phyloP scores from a whole-genome alignment of 2,797 vertebrate species.

The Crenuchus spilurus region DNA sequence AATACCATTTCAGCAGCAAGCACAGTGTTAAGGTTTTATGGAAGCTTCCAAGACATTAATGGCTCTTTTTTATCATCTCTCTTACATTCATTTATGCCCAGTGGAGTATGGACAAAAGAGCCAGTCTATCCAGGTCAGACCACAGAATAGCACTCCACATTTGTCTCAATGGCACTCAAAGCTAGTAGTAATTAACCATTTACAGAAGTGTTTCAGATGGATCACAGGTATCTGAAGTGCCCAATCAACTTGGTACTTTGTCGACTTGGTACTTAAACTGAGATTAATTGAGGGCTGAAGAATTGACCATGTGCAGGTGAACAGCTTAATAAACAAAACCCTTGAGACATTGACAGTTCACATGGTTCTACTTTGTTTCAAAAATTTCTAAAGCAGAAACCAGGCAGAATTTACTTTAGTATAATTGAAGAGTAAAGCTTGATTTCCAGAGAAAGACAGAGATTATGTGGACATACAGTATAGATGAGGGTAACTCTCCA shows the following conservation, averaged over 20 bases:
- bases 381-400: slow-evolving; percentile 16
- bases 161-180: slow-evolving; percentile 25
- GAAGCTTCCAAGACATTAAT: background rate
- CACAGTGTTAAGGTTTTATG: too few relatives aligned
- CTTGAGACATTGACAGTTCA: slow-evolving; percentile 4
- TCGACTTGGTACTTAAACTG: slow-evolving; percentile 2
- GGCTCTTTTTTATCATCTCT: background rate
- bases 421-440: too few relatives aligned
- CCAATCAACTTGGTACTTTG: slow-evolving; percentile 10
- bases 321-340: slow-evolving; percentile 44
- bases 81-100: slow-evolving; percentile 30
- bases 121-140: slow-evolving; percentile 7
- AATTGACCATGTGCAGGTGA: slow-evolving; percentile 28
- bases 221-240: slow-evolving; percentile 17
- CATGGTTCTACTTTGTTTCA: background rate
- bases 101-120: slow-evolving; percentile 7
- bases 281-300: slow-evolving; percentile 42
- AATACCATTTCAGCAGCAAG: background rate
- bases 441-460: too few relatives aligned
- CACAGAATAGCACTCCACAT: slow-evolving; percentile 42
- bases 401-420: too few relatives aligned
- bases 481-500: too few relatives aligned
- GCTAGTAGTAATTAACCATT: slow-evolving; percentile 33
- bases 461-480: too few relatives aligned
- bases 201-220: slow-evolving; percentile 34